Base-by-base conservation (phyloP, 2,888 invertebrate species). In the Protodeltote pygarga region DNA sequence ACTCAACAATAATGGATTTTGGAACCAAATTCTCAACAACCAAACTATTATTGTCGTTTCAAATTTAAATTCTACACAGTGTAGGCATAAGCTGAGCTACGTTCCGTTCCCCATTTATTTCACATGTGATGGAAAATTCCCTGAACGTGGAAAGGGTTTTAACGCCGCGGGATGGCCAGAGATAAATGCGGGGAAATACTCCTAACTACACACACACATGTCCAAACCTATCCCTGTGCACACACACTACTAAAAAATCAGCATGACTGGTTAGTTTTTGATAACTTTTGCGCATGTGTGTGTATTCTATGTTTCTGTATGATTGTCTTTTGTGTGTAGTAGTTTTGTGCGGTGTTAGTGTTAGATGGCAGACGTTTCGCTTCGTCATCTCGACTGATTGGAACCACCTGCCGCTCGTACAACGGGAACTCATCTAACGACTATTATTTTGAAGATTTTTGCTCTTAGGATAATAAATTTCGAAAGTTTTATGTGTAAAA, bases 51-150 rank as follows among this genome's bases (percentile, higher is more conserved):
- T 37, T 44, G n/a, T 38, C 35, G 25, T 54, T 63, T 60, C 31
- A 37, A 48, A 60, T 66, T 60, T 50, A 65, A 60, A 66, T 66
- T 60, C 67, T 64, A 60, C 46, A 38, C 48, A 41, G 46, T 50
- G 20, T 14, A 35, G 23, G 27, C 34, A 50, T 52, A 41, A 47
- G 46, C 49, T 33, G 46, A 24, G 16, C 29, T 32, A 37, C 39
- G 46, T 54, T 40, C 42, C 52, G 38, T 44, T 40, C 33, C 20
- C 44, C 47, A 54, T 68, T 63, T 67, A 66, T 63, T 66, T 66
- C 57, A 61, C 61, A 63, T 66, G 55, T 57, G 61, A 57, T 55
- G 67, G 66, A 69, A 71, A 71, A 71, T 72, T 72, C 49, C 44
- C 50, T 47, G 34, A 53, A 57, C 64, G 64, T 53, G 57, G 46